Percentiles rank a stretch among this genome's conserved stretches.
Evolutionary conservation across 2,888 invertebrate genomes (phyloP).

Genomic region (Eupithecia pulchellata): DNA sequence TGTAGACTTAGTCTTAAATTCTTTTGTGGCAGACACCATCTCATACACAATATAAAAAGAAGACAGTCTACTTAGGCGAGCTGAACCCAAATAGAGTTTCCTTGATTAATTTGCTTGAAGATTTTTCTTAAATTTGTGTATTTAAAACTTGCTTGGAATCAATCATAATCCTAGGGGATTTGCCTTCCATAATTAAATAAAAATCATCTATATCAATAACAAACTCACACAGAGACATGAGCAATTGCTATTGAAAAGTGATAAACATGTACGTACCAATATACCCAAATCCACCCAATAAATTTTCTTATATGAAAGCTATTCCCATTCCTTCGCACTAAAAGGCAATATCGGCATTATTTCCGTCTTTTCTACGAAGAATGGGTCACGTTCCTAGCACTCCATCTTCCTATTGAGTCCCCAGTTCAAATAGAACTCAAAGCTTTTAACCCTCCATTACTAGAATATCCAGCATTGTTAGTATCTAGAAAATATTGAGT

Average conservation of each 20-base stretch:
- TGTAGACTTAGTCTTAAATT: too few relatives aligned
- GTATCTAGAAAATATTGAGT: conserved; percentile 19
- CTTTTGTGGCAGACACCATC: too few relatives aligned
- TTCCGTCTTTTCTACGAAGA: conserved; percentile 20
- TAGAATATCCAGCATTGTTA: conserved; percentile 19
- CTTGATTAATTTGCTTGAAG: too few relatives aligned
- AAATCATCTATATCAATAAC: not conserved
- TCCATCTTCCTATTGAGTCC: conserved; percentile 26
- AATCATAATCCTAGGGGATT: not conserved
- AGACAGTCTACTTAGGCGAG: too few relatives aligned
- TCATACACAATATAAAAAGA: too few relatives aligned
- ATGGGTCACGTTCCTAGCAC: conserved; percentile 28
- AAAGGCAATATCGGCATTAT: conserved; percentile 12
- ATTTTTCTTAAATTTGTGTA: too few relatives aligned
- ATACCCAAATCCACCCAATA: too few relatives aligned
- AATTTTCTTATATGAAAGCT: not conserved
- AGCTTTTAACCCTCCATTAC: conserved; percentile 24
- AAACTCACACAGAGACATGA: not conserved
- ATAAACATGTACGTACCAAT: too few relatives aligned
- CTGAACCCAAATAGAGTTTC: too few relatives aligned
- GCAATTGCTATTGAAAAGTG: not conserved
- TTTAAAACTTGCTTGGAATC: not conserved
- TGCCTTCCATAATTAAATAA: not conserved
- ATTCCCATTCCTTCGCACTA: conserved; percentile 3
- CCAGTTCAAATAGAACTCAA: conserved; percentile 27